Conservation (phyloP, 2,888 invertebrate genomes). For the Lithophane semibrunnea region DNA sequence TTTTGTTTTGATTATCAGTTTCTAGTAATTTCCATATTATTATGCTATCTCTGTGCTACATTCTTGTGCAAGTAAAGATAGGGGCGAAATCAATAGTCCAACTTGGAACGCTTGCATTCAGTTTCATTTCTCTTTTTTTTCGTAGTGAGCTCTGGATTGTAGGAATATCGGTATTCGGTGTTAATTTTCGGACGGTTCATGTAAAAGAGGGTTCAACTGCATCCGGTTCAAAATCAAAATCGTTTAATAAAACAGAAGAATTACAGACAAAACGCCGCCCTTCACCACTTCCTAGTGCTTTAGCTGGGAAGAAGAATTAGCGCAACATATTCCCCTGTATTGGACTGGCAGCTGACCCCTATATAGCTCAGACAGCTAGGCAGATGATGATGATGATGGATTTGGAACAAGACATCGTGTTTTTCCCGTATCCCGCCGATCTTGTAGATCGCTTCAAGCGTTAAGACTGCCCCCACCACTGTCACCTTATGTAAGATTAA, state of each 20-base stretch:
- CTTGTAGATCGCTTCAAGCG: too few relatives aligned
- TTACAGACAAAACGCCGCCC: too few relatives aligned
- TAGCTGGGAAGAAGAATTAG: too few relatives aligned
- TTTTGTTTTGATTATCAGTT: background rate
- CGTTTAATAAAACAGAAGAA: too few relatives aligned
- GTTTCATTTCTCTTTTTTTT: background rate
- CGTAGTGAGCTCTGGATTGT: background rate
- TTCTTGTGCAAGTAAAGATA: conserved; percentile 16
- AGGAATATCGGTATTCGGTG: background rate
- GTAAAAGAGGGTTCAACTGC: too few relatives aligned
- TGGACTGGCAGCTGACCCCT: background rate
- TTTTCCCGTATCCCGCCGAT: too few relatives aligned
- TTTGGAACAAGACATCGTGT: background rate
- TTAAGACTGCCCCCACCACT: too few relatives aligned
- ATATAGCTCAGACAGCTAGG: too few relatives aligned
- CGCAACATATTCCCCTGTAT: too few relatives aligned
- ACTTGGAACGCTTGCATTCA: background rate
- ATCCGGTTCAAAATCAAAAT: too few relatives aligned
- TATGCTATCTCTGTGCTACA: background rate
- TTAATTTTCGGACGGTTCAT: background rate
- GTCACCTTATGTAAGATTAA: too few relatives aligned
- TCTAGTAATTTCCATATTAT: background rate
- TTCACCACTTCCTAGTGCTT: too few relatives aligned
- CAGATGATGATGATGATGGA: background rate
- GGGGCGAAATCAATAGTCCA: conserved; percentile 40